Base-by-base conservation (phyloP, 2,113 vertebrate genomes). In the Trichomycterus rosablanca region DNA sequence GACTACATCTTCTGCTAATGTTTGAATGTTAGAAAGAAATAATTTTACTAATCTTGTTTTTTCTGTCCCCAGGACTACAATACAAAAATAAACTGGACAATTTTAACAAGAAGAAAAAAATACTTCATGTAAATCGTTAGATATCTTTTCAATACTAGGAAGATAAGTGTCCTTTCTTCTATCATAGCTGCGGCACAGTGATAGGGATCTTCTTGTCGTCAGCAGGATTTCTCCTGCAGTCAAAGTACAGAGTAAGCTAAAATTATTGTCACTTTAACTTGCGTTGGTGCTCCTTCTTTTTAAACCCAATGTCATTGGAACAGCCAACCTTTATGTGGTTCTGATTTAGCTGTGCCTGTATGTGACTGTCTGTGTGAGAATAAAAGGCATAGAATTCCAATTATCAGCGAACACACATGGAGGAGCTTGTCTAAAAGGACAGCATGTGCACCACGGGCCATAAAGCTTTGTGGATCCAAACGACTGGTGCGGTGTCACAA, bases 121-220 rank as follows among this genome's bases (percentile, higher is more conserved):
- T n/a, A n/a, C n/a, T n/a, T n/a, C n/a, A n/a, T n/a, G n/a, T n/a
- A n/a, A 40, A n/a, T 23, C 16, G 48, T 64, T 42, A 46, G 42
- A 64, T 39, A 39, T 23, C 26, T 43, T 34, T 37, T 6, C 23
- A 52, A 34, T 19, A 35, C n/a, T 34, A 16, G 16, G 23, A 48
- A 50, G 19, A 52, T 51, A 5, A 1, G 9, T 32, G 20, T 15
- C 55, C 51, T 26, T 15, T 3, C 1, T 22, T 24, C 42, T 54
- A n/a, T 46, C 15, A 60, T 19, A 18, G 24, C 24, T 16, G 5
- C 11, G 23, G 35, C 4, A 16, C 3, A 28, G 52, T 37, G 62
- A 64, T 64, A 55, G 26, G 15, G 15, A 64, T 64, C 51, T 64
- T 37, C 7, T 7, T 20, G 24, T 26, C 19, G n/a, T 37, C 62